phyloP scores from a whole-genome alignment of 2,888 invertebrate genomes.

The Drosophila robusta region DNA sequence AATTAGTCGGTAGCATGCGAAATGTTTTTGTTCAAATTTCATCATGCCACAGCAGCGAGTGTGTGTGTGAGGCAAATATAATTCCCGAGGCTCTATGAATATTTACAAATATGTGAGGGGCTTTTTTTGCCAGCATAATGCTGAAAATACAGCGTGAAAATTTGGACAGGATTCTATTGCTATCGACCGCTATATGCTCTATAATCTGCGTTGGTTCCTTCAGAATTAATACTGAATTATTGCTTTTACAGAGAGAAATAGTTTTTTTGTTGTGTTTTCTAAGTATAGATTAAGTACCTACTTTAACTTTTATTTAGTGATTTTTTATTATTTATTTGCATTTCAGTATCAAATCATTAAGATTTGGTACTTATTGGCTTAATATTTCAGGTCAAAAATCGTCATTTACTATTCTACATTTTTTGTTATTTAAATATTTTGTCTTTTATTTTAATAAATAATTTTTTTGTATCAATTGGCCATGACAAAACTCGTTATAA shows the following conservation, averaged over 20 bases:
- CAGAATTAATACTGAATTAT: too few species aligned
- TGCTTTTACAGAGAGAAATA: too few species aligned
- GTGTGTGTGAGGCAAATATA: conserved; percentile 25
- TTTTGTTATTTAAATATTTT: too few species aligned
- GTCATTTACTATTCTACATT: too few species aligned
- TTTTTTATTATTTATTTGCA: too few species aligned
- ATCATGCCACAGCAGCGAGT: background rate
- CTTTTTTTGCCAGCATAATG: background rate
- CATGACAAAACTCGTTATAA: too few species aligned
- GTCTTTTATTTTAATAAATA: too few species aligned
- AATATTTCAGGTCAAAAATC: too few species aligned
- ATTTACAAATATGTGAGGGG: conserved; percentile 40
- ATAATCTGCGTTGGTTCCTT: background rate
- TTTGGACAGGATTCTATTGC: background rate
- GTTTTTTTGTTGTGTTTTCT: background rate
- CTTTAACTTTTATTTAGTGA: background rate
- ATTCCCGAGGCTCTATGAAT: conserved; percentile 38
- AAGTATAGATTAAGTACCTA: background rate
- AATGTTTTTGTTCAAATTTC: conserved; percentile 45
- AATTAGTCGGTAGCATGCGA: conserved; percentile 69
- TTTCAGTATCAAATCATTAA: too few species aligned
- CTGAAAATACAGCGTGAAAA: conserved; percentile 25
- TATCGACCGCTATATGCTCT: conserved; percentile 15
- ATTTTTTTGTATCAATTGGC: too few species aligned
- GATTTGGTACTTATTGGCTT: too few species aligned